Evolutionary conservation across 2,888 invertebrate genomes (phyloP), one percentile per base, ranked within the genome.

Genomic region (Dynastes maya): DNA sequence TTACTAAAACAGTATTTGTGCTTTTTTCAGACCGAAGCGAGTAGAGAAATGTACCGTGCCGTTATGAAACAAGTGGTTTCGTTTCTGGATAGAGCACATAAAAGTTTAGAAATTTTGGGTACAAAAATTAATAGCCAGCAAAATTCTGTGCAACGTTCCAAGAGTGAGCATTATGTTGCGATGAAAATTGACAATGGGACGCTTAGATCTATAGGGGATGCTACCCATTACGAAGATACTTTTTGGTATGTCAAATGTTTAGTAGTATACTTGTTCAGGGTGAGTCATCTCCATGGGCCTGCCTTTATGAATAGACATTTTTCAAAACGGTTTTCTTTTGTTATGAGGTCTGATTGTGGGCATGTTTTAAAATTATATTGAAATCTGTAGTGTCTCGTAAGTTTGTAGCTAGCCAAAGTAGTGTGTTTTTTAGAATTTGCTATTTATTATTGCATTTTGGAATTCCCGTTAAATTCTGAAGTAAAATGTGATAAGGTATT

Each of bases 41-140:
- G 92, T 87, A 90, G 93, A 81, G 92, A 93, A 87, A 94, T 94
- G 94, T 94, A 94, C 87, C 91, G 92, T 86, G 93, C 93, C 45
- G 90, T 94, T 84, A 92, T 94, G 89, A 92, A 92, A 85, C 94
- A 94, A 88, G 92, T 94, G 82, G 92, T 93, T 63, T 91, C 91
- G 80, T 94, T 94, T 86, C 87, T 94, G 84, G 94, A 92, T 85
- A 91, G 92, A 87, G 92, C 93, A 3, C 93, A 93, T 84, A 92
- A 92, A 82, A 93, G 93, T 83, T 90, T 94, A 82, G 92, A 92
- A 83, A 84, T 89, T 64, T 84, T 91, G 78, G 89, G 90, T 79
- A 88, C 87, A 79, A 87, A 89, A 82, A 84, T 86, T 29, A 84
- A 83, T 61, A 80, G 78, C 45, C 82, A 82, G 29, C 85, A 89